Percentiles rank a stretch among this genome's conserved stretches.
Conservation (phyloP, 2,888 invertebrate species). For the Aphodius granarius region DNA sequence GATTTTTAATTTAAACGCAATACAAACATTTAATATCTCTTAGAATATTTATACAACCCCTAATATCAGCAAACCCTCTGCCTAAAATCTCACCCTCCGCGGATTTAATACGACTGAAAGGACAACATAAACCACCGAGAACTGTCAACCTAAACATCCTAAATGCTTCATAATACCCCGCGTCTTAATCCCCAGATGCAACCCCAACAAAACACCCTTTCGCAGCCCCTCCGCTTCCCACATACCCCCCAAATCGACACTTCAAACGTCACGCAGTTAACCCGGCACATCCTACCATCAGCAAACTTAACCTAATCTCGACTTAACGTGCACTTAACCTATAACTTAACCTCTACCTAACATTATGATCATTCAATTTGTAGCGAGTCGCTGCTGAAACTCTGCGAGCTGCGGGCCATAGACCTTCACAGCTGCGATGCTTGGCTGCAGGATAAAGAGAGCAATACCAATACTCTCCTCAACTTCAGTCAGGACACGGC, state of each 20-base stretch:
- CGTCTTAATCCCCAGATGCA: not conserved
- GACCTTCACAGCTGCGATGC: conserved; percentile 64
- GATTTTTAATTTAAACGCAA: not conserved
- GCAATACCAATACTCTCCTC: conserved; percentile 63
- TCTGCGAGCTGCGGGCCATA: conserved; percentile 68
- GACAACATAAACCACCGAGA: not conserved
- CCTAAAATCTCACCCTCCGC: not conserved
- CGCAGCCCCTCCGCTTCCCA: not conserved
- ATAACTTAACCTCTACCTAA: no score
- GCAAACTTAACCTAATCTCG: not conserved
- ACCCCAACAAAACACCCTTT: not conserved
- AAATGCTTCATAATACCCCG: not conserved
- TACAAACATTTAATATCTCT: not conserved
- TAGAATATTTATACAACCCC: not conserved
- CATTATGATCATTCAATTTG: conserved; percentile 40
- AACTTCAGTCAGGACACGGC: conserved; percentile 61
- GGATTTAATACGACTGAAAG: not conserved
- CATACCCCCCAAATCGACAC: not conserved
- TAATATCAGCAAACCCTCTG: not conserved
- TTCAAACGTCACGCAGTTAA: not conserved
- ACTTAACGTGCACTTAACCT: no score
- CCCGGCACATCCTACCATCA: not conserved
- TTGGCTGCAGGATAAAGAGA: conserved; percentile 66
- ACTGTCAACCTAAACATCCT: not conserved
- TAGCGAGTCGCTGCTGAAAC: conserved; percentile 66